Base-by-base conservation (phyloP, 2,888 invertebrate genomes). In the Leptopilina myrica region DNA sequence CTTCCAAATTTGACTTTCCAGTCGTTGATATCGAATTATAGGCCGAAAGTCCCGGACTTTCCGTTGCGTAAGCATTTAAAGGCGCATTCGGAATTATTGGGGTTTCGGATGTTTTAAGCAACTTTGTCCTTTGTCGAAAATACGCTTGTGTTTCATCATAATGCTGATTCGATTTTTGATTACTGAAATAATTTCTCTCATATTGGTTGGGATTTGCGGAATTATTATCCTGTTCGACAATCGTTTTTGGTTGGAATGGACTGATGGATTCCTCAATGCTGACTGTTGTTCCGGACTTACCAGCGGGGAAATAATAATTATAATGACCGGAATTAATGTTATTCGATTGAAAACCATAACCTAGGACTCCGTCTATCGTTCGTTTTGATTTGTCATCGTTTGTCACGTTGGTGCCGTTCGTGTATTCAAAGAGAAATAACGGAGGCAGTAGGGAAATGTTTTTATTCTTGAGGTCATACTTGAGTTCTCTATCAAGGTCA, bases 341-440 rank as follows among this genome's bases (percentile, higher is more conserved):
- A 84, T 94, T 94, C 2, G 92, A 92, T 84, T 92, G 92, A 82
- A 93, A 94, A 8, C 95, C 95, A 88, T 95, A 96, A 79, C 96
- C 96, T 12, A 96, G 92, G 73, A 95, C 94, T 0, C 94, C 94
- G 83, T 96, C 95, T 14, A 96, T 95, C 0, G 96, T 96, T 84
- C 96, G 92, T 87, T 96, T 96, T 0, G 88, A 85, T 78, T 91
- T 92, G 20, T 90, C 91, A 5, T 92, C 91, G n/a, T 79, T 62
- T 0, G 82, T 76, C 9, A 84, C 78, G 6, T 87, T 86, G 0
- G 88, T 88, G 4, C 84, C 85, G 65, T 91, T 90, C 0, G 85
- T 89, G 49, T 91, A 91, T 64, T 92, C 91, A 0, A 91, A 65
- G 5, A 92, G 84, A 64, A 92, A 91, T 40, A 91, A 85, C 1